A percentile compares a stretch with the other conserved stretches of the same genome.
phyloP scores from a whole-genome alignment of 2,797 vertebrate species.

The Gastrophryne carolinensis region DNA sequence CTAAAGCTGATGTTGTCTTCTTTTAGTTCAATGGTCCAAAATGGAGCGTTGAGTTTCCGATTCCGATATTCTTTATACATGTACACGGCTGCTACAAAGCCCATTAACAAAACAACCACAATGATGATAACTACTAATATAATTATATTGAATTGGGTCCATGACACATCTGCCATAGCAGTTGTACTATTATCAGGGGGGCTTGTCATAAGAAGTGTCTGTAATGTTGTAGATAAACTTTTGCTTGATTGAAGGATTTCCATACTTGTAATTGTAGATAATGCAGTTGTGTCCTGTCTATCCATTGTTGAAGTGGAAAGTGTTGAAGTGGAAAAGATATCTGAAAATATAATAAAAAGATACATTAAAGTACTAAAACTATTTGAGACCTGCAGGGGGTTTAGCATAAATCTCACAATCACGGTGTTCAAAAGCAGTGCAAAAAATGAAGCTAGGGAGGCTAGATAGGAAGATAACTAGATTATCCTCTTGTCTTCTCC shows the following conservation, averaged over 20 bases:
- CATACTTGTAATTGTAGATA: slow-evolving; percentile 60
- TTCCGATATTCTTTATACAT: slow-evolving; percentile 94
- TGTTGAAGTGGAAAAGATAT: slow-evolving; percentile 59
- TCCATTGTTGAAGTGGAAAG: slow-evolving; percentile 56
- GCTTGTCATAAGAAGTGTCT: slow-evolving; percentile 68
- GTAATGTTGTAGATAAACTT: slow-evolving; percentile 61
- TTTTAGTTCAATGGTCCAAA: slow-evolving; percentile 98
- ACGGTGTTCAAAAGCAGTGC: too few relatives aligned
- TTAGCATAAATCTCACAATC: too few relatives aligned
- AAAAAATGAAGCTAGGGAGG: too few relatives aligned
- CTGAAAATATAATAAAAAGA: slow-evolving; percentile 58
- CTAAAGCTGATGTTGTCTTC: slow-evolving; percentile 99
- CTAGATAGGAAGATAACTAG: too few relatives aligned
- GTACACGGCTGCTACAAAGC: slow-evolving; percentile 92
- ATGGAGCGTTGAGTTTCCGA: slow-evolving; percentile 94
- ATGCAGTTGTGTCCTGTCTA: slow-evolving; percentile 55
- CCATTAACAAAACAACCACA: slow-evolving; percentile 90
- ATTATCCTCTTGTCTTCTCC: too few relatives aligned
- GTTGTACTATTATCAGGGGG: slow-evolving; percentile 86
- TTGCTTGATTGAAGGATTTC: slow-evolving; percentile 65
- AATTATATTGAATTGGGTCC: slow-evolving; percentile 97
- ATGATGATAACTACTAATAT: slow-evolving; percentile 94
- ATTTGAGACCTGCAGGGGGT: too few relatives aligned
- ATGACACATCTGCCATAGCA: slow-evolving; percentile 86
- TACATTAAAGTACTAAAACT: too few relatives aligned